phyloP scores from a whole-genome alignment of 2,113 vertebrate genomes.

The Diadophis punctatus region DNA sequence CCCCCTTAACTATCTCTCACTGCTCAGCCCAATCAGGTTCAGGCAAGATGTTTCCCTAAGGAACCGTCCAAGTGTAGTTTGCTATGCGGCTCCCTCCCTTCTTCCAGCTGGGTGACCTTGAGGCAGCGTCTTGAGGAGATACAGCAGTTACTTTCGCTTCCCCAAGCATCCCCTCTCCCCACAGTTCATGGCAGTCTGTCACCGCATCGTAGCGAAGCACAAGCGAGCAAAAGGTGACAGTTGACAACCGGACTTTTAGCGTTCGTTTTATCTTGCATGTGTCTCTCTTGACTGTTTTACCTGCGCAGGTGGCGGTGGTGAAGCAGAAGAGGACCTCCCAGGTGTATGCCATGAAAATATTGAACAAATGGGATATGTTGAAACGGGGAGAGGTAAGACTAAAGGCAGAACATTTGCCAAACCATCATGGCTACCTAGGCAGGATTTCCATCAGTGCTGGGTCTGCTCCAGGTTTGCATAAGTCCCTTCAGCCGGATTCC shows the following conservation, averaged over 20 bases:
- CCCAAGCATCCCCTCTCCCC: too few relatives aligned
- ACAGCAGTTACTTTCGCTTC: too few relatives aligned
- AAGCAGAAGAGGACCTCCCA: slow-evolving; percentile 74
- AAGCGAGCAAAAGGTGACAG: too few relatives aligned
- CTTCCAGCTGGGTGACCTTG: too few relatives aligned
- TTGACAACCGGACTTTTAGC: neutral
- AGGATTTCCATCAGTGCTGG: neutral
- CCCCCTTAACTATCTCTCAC: too few relatives aligned
- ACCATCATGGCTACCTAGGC: neutral
- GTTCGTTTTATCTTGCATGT: neutral
- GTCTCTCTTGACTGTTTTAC: neutral
- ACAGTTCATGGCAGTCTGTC: too few relatives aligned
- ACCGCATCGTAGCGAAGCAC: too few relatives aligned
- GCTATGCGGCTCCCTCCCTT: too few relatives aligned
- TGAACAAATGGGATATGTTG: slow-evolving; percentile 89
- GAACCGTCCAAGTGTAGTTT: too few relatives aligned
- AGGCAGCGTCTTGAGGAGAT: too few relatives aligned
- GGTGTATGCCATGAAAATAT: slow-evolving; percentile 85
- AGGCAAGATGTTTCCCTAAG: too few relatives aligned
- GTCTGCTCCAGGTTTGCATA: neutral
- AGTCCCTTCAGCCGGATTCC: neutral
- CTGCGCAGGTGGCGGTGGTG: slow-evolving; percentile 77
- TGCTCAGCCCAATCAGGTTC: too few relatives aligned
- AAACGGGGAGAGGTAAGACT: slow-evolving; percentile 77
- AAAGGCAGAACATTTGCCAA: neutral